These are phyloP conservation scores for Hemistola chrysoprasaria DNA, from an alignment of 2,888 invertebrate species.

Conservation along the genomic window DNA sequence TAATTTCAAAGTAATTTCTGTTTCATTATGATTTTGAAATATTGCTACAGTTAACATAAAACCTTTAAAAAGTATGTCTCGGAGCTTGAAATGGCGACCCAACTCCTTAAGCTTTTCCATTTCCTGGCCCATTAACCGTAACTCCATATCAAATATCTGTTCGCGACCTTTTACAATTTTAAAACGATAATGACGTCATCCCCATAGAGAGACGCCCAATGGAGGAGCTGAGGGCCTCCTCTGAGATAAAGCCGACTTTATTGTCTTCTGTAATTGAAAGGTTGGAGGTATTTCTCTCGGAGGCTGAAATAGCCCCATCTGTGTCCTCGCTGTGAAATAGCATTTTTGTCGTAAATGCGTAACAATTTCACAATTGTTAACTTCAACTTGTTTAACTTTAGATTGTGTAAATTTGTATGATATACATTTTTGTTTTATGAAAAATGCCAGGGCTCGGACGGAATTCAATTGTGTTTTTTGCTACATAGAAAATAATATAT, in stretches of 20 bases:
- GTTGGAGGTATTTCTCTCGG: conserved; percentile 58
- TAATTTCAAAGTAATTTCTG: too few species aligned
- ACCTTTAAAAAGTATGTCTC: too few species aligned
- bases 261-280: conserved; percentile 77
- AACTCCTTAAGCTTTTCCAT: background rate
- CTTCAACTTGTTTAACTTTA: conserved; percentile 27
- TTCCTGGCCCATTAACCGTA: conserved; percentile 1
- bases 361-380: conserved; percentile 45
- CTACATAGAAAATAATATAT: too few species aligned
- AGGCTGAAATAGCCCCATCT: conserved; percentile 66
- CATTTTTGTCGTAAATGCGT: conserved; percentile 51
- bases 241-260: conserved; percentile 69
- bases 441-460: too few species aligned
- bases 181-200: conserved; percentile 21
- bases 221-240: conserved; percentile 39
- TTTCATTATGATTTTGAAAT: too few species aligned
- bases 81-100: too few species aligned
- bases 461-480: too few species aligned
- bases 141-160: conserved; percentile 10
- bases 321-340: conserved; percentile 51
- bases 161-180: conserved; percentile 19
- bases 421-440: background rate
- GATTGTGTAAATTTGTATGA: conserved; percentile 1
- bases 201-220: conserved; percentile 21
- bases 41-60: too few species aligned